Conservation (phyloP, 2,113 vertebrate species). For the Sialia sialis region DNA sequence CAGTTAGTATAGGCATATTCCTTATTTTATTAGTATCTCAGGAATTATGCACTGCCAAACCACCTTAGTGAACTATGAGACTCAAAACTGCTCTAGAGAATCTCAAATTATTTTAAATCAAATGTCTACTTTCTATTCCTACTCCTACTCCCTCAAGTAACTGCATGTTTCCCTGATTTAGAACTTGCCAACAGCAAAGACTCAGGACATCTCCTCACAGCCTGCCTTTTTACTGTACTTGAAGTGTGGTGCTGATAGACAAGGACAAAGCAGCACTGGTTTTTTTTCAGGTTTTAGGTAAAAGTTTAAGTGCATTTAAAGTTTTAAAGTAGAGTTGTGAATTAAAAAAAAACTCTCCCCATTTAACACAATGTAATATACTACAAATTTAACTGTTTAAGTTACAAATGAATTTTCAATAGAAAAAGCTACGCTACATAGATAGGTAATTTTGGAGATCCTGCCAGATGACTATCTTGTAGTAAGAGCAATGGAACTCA, state of each 20-base stretch:
- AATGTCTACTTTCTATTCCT: not conserved
- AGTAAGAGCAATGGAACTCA: not conserved
- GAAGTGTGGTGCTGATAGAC: not conserved
- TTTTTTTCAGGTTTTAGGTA: not conserved
- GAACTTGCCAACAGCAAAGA: not conserved
- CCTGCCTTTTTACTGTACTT: not conserved
- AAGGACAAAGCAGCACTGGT: not conserved
- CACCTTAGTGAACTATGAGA: not conserved
- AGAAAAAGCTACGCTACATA: not conserved
- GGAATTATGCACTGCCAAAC: not conserved
- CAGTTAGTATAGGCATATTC: rapidly evolving
- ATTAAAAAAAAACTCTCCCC: not conserved
- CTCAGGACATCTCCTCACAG: not conserved
- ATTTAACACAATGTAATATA: not conserved
- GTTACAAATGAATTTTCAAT: not conserved
- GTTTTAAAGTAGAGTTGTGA: not conserved
- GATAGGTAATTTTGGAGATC: too few species aligned
- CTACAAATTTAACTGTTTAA: not conserved
- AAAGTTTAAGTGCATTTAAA: not conserved
- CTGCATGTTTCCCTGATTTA: not conserved
- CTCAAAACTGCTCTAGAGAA: not conserved
- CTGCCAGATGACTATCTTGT: too few species aligned
- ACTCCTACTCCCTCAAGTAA: not conserved
- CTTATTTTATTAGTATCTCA: not conserved
- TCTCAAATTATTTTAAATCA: not conserved